phyloP scores from a whole-genome alignment of 2,888 invertebrate genomes.

The Eristalis pertinax region DNA sequence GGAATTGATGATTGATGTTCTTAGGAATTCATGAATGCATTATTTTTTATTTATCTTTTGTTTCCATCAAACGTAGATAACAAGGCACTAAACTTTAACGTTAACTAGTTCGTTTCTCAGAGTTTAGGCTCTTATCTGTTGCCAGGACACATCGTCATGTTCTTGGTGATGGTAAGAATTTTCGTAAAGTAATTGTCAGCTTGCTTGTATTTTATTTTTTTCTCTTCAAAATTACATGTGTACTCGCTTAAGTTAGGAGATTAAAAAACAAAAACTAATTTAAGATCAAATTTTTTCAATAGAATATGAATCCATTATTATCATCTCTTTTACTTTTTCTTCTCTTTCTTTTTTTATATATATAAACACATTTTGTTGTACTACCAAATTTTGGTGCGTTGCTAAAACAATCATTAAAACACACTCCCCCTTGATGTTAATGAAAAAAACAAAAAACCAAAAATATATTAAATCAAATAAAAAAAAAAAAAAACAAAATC shows the following conservation, averaged over 20 bases:
- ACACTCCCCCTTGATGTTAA: conserved; percentile 68
- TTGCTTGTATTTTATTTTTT: conserved; percentile 33
- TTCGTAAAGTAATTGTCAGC: conserved; percentile 9
- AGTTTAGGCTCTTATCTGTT: conserved; percentile 18
- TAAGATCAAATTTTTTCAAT: background rate
- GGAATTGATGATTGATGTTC: conserved; percentile 33
- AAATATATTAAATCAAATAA: conserved; percentile 36
- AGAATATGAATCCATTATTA: conserved; percentile 52
- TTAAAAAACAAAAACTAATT: conserved; percentile 20
- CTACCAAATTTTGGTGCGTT: conserved; percentile 59
- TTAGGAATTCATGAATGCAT: conserved; percentile 42
- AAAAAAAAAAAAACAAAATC: conserved; percentile 71
- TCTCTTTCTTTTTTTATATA: conserved; percentile 67
- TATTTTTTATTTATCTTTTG: conserved; percentile 6
- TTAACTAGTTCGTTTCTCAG: conserved; percentile 4
- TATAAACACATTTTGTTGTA: conserved; percentile 65
- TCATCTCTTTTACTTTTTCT: conserved; percentile 74
- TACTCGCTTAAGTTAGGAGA: conserved; percentile 33
- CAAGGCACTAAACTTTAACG: conserved; percentile 18
- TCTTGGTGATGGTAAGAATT: background rate
- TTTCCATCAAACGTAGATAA: conserved; percentile 50
- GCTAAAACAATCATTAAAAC: conserved; percentile 69
- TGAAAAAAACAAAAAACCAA: conserved; percentile 74
- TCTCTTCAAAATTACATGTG: conserved; percentile 26
- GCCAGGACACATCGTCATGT: background rate